phyloP scores from a whole-genome alignment of 2,888 invertebrate genomes.

The Drosophila yooni region DNA sequence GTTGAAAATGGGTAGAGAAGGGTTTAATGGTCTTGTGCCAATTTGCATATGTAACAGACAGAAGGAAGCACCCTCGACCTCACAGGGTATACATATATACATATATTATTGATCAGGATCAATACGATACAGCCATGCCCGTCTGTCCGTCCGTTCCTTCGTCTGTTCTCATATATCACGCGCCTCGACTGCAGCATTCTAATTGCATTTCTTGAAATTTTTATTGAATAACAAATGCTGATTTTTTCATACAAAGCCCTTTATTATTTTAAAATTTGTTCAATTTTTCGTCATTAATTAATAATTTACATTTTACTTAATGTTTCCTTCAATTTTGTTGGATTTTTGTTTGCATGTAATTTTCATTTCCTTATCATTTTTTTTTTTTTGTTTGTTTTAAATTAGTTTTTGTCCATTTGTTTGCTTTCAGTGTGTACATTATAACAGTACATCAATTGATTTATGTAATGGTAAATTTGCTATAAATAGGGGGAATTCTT shows the following conservation, averaged over 20 bases:
- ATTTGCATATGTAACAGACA: not conserved
- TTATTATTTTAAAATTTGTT: conserved; percentile 78
- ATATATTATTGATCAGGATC: not conserved
- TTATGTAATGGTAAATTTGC: conserved; percentile 77
- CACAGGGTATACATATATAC: not conserved
- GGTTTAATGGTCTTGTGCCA: not conserved
- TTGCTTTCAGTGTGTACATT: conserved; percentile 63
- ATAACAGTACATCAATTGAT: conserved; percentile 74
- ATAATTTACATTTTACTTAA: conserved; percentile 72
- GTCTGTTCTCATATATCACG: not conserved
- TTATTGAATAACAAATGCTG: not conserved
- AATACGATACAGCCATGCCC: not conserved
- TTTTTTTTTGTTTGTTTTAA: conserved; percentile 19
- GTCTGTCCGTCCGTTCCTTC: not conserved
- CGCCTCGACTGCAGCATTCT: not conserved
- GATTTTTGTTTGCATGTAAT: conserved; percentile 27
- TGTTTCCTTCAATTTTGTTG: conserved; percentile 32
- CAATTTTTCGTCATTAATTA: conserved; percentile 71
- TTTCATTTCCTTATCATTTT: conserved; percentile 33
- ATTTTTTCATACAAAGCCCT: conserved; percentile 78
- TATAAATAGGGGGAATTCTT: conserved; percentile 79
- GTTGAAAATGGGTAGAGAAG: not conserved
- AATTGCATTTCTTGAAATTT: not conserved
- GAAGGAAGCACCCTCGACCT: not conserved
- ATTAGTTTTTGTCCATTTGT: conserved; percentile 34